Evolutionary conservation across 2,113 vertebrate species (phyloP).

Genomic region (Spilogale gracilis): DNA sequence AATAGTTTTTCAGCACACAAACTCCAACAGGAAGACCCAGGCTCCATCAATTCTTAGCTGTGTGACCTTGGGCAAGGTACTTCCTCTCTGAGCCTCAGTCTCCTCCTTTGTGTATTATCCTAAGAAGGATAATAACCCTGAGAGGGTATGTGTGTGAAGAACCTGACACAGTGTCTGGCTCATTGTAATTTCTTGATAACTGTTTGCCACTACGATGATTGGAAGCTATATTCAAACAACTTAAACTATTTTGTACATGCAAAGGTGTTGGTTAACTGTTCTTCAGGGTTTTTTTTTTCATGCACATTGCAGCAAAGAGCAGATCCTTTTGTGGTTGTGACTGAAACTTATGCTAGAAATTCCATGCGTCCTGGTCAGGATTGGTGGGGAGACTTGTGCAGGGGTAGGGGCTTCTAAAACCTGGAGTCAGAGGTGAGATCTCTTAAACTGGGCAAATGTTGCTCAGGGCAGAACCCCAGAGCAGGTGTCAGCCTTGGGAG

Average conservation of each 20-base stretch:
- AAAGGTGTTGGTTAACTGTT: not conserved
- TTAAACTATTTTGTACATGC: not conserved
- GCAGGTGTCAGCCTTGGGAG: not conserved
- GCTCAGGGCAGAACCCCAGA: not conserved
- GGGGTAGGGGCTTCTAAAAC: not conserved
- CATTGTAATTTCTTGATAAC: not conserved
- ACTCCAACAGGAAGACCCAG: not conserved
- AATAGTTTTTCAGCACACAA: not conserved
- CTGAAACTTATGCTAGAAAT: not conserved
- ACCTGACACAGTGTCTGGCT: not conserved
- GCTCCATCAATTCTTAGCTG: not conserved
- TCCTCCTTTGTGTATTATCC: not conserved
- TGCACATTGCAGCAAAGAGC: not conserved
- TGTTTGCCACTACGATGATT: not conserved
- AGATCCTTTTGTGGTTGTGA: not conserved
- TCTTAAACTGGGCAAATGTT: not conserved
- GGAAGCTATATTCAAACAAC: not conserved
- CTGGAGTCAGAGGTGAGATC: not conserved
- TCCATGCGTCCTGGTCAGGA: not conserved
- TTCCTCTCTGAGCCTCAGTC: conserved; percentile 3
- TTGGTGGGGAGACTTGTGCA: not conserved
- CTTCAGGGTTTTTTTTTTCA: not conserved
- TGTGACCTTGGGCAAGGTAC: not conserved
- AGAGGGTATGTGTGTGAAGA: not conserved
- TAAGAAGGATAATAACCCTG: not conserved